Evolutionary conservation across 2,888 invertebrate species (phyloP), one percentile per base, ranked within the genome.

Genomic region (Lasioglossum figueresi): DNA sequence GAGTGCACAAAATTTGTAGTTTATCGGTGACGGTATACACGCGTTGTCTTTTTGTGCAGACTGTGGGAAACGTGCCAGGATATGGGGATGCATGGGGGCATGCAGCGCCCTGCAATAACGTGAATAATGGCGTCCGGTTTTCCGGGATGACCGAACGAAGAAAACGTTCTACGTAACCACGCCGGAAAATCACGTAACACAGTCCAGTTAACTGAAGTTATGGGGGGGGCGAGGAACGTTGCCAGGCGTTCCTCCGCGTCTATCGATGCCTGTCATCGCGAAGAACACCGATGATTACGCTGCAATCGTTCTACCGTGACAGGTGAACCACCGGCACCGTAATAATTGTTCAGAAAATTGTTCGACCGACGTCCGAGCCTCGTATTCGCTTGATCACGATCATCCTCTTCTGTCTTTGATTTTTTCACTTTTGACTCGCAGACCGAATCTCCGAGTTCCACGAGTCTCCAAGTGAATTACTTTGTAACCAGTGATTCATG

Each of bases 81-180:
- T 89, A 88, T 87, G 83, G 88, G 79, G 63, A 31, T 31, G 83
- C 86, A 48, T 4, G 4, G 45, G 45, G 48, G 19, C 23, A n/a
- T 66, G 76, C 75, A 56, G 77, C 75, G 45, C 66, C 73, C 34
- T 79, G 86, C 73, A 82, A 83, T 87, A 88, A 84, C 89, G 72
- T 83, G 83, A 87, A 83, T 87, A 90, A 91, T 86, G 87, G 74
- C 79, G 75, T 77, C 80, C 74, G 80, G 88, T 90, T 88, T 91
- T 90, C 85, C 82, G 70, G 79, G 59, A 86, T 82, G 84, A 56
- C 79, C 83, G 79, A 81, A 48, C 72, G 73, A 76, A 75, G 77
- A 52, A 82, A 72, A 73, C 70, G 76, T 63, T 70, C 52, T 48
- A 8, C 52, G 43, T 16, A 14, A 66, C 45, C 34, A 40, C 45